Percentiles rank a stretch among this genome's conserved stretches.
Evolutionary conservation across 92 coral and sea anemone genomes (phyloP).

Genomic region (Metridium senile): DNA sequence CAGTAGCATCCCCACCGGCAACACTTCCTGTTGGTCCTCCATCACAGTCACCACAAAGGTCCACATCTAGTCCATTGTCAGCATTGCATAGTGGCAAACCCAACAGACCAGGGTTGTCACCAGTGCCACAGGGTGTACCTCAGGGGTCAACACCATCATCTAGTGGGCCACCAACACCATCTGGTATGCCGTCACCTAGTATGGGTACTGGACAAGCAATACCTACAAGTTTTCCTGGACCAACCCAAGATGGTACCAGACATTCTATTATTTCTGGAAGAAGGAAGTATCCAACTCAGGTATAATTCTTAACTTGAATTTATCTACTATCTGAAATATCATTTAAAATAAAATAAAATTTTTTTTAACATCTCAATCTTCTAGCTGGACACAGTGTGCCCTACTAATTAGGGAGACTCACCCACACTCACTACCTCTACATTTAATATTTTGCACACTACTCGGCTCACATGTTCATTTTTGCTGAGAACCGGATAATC

Average conservation of each 20-base stretch:
- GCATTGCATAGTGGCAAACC: constrained; percentile 87
- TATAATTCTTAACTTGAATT: constrained; percentile 15
- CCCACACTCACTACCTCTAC: too few species aligned
- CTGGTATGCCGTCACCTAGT: constrained; percentile 36
- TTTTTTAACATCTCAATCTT: too few species aligned
- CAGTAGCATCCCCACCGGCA: constrained; percentile 13
- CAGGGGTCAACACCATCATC: constrained; percentile 48
- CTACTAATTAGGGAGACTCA: too few species aligned
- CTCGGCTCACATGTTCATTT: too few species aligned
- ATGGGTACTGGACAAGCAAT: constrained; percentile 7
- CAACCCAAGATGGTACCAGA: constrained; percentile 32
- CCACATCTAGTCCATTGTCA: constrained; percentile 64
- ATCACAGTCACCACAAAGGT: constrained; percentile 49
- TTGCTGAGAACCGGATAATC: too few species aligned
- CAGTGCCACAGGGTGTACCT: constrained; percentile 46
- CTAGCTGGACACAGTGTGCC: too few species aligned
- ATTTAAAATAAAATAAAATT: too few species aligned
- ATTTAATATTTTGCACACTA: too few species aligned
- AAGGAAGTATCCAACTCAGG: constrained; percentile 82
- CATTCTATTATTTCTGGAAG: constrained; percentile 47
- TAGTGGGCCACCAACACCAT: constrained; percentile 65
- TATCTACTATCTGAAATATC: neutral
- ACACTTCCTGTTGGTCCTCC: constrained; percentile 32
- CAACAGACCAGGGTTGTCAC: constrained; percentile 71
- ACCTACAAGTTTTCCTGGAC: constrained; percentile 31